phyloP scores from a whole-genome alignment of 1,140 invertebrate genomes.

The Drosophila bocqueti region DNA sequence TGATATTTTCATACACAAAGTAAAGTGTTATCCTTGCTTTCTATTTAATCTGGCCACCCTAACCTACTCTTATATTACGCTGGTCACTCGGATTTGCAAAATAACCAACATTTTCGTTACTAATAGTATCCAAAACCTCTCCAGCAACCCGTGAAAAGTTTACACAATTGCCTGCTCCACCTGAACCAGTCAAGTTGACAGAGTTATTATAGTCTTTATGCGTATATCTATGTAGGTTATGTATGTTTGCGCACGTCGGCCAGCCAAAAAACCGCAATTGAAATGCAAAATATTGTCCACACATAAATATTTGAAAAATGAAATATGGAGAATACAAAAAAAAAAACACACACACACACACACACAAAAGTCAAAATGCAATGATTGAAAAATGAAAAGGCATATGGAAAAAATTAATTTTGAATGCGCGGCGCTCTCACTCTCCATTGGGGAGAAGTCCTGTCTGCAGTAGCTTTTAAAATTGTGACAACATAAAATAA shows the following conservation, averaged over 20 bases:
- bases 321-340: constrained; percentile 18
- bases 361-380: constrained; percentile 66
- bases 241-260: constrained; percentile 22
- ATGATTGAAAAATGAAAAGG: constrained; percentile 59
- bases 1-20: neutral
- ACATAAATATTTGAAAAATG: constrained; percentile 47
- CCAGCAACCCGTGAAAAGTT: constrained; percentile 10
- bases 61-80: neutral
- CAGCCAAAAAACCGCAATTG: constrained; percentile 68
- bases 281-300: constrained; percentile 75
- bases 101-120: no score
- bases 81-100: neutral
- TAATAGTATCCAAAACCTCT: neutral
- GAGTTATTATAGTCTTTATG: constrained; percentile 59
- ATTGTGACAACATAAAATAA: constrained; percentile 71
- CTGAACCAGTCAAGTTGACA: constrained; percentile 51
- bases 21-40: no score
- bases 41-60: neutral
- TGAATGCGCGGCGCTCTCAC: constrained; percentile 17
- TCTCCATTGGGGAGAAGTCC: neutral
- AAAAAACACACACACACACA: neutral
- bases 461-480: constrained; percentile 47
- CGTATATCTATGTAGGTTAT: neutral
- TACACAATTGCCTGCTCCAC: constrained; percentile 2
- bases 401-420: constrained; percentile 47